Base-by-base conservation (phyloP, 2,113 vertebrate species). In the Rynchops niger region DNA sequence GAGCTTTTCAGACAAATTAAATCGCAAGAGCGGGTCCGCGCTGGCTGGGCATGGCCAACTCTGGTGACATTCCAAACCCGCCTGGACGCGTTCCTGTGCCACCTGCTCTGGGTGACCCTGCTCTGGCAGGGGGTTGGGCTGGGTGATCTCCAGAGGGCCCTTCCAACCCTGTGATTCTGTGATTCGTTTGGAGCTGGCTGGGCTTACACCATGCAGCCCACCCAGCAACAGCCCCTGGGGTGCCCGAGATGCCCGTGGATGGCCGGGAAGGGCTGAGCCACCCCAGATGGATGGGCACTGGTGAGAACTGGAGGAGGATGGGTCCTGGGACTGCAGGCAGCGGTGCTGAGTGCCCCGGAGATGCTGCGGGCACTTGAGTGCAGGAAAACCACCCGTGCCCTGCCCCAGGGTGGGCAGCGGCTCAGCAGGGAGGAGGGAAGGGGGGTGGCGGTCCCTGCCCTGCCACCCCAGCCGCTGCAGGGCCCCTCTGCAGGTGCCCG, bases 1-100 rank as follows among this genome's bases (percentile, higher is more conserved):
- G 74, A 90, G 87, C 45, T 2, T 66, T 94, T 59, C 88, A 78
- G 93, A 74, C 82, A 77, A 93, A 94, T 82, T 73, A 90, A 83
- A 90, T 85, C 59, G 43, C 76, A 27, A 21, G 76, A 66, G 91
- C n/a, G 6, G 84, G 87, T 58, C 65, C 0, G 17, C 7, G 8
- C 62, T 69, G 71, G 52, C 70, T 55, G 90, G 52, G 45, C 16
- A 6, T 0, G 12, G 45, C 88, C 27, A n/a, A n/a, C n/a, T n/a
- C n/a, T n/a, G n/a, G n/a, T n/a, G n/a, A n/a, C n/a, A n/a, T n/a
- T n/a, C n/a, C n/a, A n/a, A n/a, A n/a, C n/a, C n/a, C n/a, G n/a
- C n/a, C n/a, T n/a, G n/a, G n/a, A n/a, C n/a, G n/a, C n/a, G n/a
- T n/a, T n/a, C n/a, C n/a, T n/a, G n/a, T n/a, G n/a, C n/a, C n/a